These are phyloP conservation scores for Drosophila greeni DNA, from an alignment of 2,888 invertebrate genomes.

Conservation along the genomic window DNA sequence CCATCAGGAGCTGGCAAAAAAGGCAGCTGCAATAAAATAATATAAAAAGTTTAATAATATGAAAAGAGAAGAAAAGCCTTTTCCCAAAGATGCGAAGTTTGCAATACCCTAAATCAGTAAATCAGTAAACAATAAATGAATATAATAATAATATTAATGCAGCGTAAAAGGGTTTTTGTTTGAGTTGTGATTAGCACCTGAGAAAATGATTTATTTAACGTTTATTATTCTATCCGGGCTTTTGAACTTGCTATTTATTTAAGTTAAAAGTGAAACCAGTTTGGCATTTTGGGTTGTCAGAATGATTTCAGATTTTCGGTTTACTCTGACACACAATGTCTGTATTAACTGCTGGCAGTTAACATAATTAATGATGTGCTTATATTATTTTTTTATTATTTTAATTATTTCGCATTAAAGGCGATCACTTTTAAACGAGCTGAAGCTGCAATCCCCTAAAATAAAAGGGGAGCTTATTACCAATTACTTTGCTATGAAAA, in stretches of 20 bases:
- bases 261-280: slow-evolving; percentile 7
- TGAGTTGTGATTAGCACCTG: neutral
- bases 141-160: neutral
- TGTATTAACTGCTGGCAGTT: slow-evolving; percentile 13
- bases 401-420: neutral
- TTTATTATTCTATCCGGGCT: neutral
- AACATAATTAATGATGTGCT: slow-evolving; percentile 2
- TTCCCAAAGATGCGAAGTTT: neutral
- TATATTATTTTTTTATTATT: slow-evolving; percentile 7
- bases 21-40: slow-evolving; percentile 36
- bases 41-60: slow-evolving; percentile 21
- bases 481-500: slow-evolving; percentile 3
- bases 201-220: neutral
- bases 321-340: neutral
- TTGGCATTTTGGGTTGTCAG: slow-evolving; percentile 4
- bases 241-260: slow-evolving; percentile 7
- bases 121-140: neutral
- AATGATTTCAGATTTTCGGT: slow-evolving; percentile 6
- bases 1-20: slow-evolving; percentile 18
- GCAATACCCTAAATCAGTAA: slow-evolving; percentile 5
- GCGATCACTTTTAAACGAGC: neutral
- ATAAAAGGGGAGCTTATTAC: neutral
- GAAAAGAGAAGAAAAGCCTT: neutral
- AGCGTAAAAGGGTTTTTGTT: neutral
- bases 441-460: neutral